These are phyloP conservation scores for Allobates femoralis DNA, from an alignment of 2,797 vertebrate species.

Conservation along the genomic window DNA sequence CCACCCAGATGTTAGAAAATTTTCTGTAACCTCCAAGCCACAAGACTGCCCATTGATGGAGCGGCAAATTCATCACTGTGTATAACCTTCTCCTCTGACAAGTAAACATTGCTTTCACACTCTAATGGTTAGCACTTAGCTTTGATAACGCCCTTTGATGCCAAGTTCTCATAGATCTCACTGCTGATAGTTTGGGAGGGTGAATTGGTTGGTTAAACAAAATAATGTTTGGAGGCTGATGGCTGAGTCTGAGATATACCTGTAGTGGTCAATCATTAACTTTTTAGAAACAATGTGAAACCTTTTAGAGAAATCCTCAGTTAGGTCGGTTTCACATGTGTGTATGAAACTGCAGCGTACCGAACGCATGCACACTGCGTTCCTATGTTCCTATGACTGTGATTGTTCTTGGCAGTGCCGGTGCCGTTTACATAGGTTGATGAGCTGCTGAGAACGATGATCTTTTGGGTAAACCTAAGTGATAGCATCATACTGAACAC, in stretches of 20 bases:
- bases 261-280: conserved; percentile 37
- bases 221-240: background rate
- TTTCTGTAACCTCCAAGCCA: conserved; percentile 12
- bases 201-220: conserved; percentile 53
- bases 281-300: background rate
- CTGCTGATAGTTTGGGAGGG: background rate
- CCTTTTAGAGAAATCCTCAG: too few species aligned
- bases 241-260: background rate
- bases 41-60: conserved; percentile 33
- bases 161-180: conserved; percentile 15
- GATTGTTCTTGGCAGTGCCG: too few species aligned
- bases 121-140: conserved; percentile 27
- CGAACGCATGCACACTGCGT: too few species aligned
- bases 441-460: too few species aligned
- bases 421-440: too few species aligned
- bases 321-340: too few species aligned
- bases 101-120: conserved; percentile 42
- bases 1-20: background rate
- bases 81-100: background rate
- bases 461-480: too few species aligned
- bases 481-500: too few species aligned
- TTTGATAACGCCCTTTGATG: conserved; percentile 51
- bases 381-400: too few species aligned
- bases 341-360: too few species aligned
- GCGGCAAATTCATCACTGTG: conserved; percentile 14